Percentiles rank a stretch among this genome's conserved stretches.
Evolutionary conservation across 2,797 vertebrate genomes (phyloP).

Genomic region (Urosaurus nigricauda): DNA sequence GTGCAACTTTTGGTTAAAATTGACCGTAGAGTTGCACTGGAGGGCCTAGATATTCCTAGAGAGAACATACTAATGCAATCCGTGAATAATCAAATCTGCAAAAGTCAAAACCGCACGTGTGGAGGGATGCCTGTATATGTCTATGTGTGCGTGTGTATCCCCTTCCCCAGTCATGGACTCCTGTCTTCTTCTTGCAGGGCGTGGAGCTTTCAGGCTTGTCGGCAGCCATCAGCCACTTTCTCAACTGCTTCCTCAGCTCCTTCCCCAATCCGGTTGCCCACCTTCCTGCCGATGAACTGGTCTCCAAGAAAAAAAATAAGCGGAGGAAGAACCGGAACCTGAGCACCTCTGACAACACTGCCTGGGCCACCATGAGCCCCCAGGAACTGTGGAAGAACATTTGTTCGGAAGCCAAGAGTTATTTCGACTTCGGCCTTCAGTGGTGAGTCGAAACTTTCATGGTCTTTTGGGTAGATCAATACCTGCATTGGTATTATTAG

Average conservation of each 20-base stretch:
- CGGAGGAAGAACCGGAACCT: slow-evolving; percentile 93
- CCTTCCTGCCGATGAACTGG: slow-evolving; percentile 92
- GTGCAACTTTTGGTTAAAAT: too few species aligned
- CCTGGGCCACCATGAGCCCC: slow-evolving; percentile 95
- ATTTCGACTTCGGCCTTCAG: slow-evolving; percentile 91
- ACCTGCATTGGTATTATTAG: neutral
- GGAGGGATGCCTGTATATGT: too few species aligned
- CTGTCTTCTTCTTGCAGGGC: slow-evolving; percentile 80
- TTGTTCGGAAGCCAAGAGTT: slow-evolving; percentile 89
- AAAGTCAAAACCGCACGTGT: too few species aligned
- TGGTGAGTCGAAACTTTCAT: slow-evolving; percentile 80
- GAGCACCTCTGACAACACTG: slow-evolving; percentile 91
- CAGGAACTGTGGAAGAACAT: slow-evolving; percentile 97
- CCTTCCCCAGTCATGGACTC: neutral
- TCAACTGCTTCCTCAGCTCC: slow-evolving; percentile 98
- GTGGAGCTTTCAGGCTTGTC: slow-evolving; percentile 97
- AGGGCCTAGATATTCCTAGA: too few species aligned
- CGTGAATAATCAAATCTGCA: too few species aligned
- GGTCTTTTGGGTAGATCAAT: neutral
- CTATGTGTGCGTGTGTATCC: rapidly evolving
- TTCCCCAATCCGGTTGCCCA: slow-evolving; percentile 95
- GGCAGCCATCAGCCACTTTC: slow-evolving; percentile 96
- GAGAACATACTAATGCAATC: too few species aligned
- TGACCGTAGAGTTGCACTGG: too few species aligned
- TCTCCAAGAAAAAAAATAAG: slow-evolving; percentile 94